Evolutionary conservation across 1,140 invertebrate species (phyloP).

Genomic region (Drosophila leontia): DNA sequence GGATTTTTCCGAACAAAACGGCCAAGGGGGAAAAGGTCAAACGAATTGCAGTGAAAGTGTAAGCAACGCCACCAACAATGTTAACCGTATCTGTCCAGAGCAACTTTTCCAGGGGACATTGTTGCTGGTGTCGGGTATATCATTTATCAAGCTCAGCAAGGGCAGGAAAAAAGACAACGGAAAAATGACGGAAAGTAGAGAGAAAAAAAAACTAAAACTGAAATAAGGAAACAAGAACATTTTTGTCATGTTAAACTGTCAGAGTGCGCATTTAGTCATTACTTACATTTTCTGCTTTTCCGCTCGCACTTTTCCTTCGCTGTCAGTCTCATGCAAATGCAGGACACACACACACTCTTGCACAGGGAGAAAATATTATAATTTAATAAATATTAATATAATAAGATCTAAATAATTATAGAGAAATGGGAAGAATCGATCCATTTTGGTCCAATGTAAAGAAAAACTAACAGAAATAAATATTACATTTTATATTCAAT

Average conservation of each 20-base stretch:
- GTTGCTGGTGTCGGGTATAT: constrained; percentile 48
- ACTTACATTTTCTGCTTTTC: constrained; percentile 67
- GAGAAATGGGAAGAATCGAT: neutral
- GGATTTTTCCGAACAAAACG: constrained; percentile 40
- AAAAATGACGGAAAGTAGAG: constrained; percentile 15
- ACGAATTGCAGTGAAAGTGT: constrained; percentile 62
- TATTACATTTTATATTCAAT: too few species aligned
- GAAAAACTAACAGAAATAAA: too few species aligned
- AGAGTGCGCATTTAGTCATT: constrained; percentile 83
- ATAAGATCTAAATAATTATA: neutral
- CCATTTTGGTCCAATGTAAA: too few species aligned
- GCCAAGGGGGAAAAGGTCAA: constrained; percentile 23
- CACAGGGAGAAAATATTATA: neutral
- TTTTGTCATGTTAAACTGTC: constrained; percentile 83
- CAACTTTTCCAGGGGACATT: constrained; percentile 44
- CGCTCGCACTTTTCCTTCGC: constrained; percentile 24
- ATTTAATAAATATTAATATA: neutral
- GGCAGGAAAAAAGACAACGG: constrained; percentile 13
- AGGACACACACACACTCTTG: constrained; percentile 22
- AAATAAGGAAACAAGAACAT: constrained; percentile 72
- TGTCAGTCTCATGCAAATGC: constrained; percentile 71
- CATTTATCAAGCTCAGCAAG: constrained; percentile 77
- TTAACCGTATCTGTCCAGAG: constrained; percentile 54
- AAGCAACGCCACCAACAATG: too few species aligned
- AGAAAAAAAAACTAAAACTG: constrained; percentile 45